A percentile compares a stretch with the other conserved stretches of the same genome.
These are phyloP conservation scores for Coreius guichenoti DNA, from an alignment of 2,797 vertebrate species.

Conservation along the genomic window DNA sequence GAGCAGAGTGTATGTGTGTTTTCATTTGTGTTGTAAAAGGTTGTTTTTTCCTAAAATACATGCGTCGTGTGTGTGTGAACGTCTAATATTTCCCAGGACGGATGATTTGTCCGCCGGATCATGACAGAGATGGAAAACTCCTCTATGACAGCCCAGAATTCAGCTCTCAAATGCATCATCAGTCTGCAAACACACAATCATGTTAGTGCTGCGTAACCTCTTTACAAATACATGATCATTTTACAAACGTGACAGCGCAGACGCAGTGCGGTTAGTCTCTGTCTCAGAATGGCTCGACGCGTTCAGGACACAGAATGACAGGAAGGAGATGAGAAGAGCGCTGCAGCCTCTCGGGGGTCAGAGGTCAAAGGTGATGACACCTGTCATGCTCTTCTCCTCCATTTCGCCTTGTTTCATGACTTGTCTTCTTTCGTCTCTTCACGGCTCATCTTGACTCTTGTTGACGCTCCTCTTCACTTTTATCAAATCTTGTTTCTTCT, in stretches of 20 bases:
- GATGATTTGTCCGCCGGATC: not conserved
- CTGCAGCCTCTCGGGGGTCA: slow-evolving; percentile 46
- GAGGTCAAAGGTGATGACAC: slow-evolving; percentile 54
- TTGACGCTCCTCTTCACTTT: not conserved
- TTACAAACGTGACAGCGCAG: slow-evolving; percentile 18
- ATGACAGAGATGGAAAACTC: slow-evolving; percentile 44
- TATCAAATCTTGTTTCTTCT: slow-evolving; percentile 3
- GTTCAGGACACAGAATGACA: not conserved
- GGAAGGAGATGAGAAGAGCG: too few species aligned
- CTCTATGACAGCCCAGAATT: not conserved
- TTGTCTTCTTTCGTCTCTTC: slow-evolving; percentile 44
- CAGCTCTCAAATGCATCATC: slow-evolving; percentile 26
- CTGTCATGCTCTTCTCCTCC: slow-evolving; percentile 41
- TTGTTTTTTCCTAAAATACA: not conserved
- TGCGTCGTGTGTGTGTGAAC: not conserved
- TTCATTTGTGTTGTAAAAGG: not conserved
- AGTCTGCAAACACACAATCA: slow-evolving; percentile 18
- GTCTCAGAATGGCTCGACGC: not conserved
- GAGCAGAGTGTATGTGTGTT: not conserved
- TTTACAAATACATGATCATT: slow-evolving; percentile 41
- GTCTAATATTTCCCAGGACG: slow-evolving; percentile 9
- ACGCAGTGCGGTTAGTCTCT: not conserved
- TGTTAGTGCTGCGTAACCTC: slow-evolving; percentile 34
- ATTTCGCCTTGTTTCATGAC: not conserved
- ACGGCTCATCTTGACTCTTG: not conserved